Percentiles rank a stretch among this genome's conserved stretches.
These are phyloP conservation scores for Sylvia atricapilla DNA, from an alignment of 2,113 vertebrate species.

Conservation along the genomic window DNA sequence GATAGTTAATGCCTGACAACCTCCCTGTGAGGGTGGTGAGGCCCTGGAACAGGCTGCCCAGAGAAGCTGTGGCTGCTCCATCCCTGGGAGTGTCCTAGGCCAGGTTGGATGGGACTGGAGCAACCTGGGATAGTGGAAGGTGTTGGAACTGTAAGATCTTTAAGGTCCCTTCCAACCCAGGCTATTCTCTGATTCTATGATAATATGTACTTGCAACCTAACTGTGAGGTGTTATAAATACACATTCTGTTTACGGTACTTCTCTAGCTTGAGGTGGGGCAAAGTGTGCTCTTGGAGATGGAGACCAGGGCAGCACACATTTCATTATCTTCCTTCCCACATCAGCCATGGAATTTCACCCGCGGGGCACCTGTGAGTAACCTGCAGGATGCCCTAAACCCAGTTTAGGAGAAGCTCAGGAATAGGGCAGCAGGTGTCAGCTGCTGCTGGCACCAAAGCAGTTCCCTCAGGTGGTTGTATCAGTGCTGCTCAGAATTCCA, in stretches of 20 bases:
- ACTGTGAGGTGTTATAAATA: not conserved
- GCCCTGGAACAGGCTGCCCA: not conserved
- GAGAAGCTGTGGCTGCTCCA: not conserved
- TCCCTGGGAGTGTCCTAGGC: not conserved
- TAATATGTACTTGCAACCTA: accelerated
- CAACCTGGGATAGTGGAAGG: not conserved
- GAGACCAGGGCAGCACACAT: not conserved
- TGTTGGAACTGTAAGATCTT: not conserved
- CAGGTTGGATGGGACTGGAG: not conserved
- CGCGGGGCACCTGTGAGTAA: not conserved
- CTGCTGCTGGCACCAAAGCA: not conserved
- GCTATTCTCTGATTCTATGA: not conserved
- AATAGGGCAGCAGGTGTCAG: not conserved
- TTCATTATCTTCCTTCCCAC: not conserved
- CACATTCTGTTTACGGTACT: not conserved
- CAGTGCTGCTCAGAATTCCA: not conserved
- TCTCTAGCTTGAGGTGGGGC: not conserved
- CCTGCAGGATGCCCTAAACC: not conserved
- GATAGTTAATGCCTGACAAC: not conserved
- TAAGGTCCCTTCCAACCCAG: not conserved
- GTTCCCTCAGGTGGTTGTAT: not conserved
- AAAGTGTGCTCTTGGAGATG: not conserved
- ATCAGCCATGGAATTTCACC: not conserved
- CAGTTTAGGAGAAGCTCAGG: not conserved
- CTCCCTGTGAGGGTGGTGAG: not conserved